phyloP scores from a whole-genome alignment of 2,113 vertebrate species.

The Heterochromis multidens region DNA sequence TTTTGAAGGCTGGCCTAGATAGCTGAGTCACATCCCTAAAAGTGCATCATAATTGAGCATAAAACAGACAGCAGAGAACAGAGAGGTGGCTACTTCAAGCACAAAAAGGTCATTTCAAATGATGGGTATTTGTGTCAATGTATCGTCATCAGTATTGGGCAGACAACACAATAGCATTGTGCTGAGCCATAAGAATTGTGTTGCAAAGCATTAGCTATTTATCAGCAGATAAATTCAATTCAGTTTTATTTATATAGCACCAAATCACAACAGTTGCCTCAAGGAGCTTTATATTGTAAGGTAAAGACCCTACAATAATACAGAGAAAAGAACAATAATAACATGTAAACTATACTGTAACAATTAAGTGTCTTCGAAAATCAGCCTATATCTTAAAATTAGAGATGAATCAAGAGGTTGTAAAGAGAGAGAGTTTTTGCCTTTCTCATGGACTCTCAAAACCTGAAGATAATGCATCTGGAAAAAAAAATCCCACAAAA shows the following conservation, averaged over 20 bases:
- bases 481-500: not conserved
- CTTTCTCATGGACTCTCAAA: not conserved
- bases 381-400: not conserved
- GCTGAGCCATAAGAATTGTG: too few relatives aligned
- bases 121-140: not conserved
- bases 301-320: too few relatives aligned
- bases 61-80: not conserved
- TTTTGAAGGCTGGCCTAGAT: slow-evolving; percentile 18
- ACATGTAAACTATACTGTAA: not conserved
- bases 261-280: too few relatives aligned
- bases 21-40: slow-evolving; percentile 19
- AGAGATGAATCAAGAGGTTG: not conserved
- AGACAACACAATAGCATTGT: too few relatives aligned
- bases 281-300: too few relatives aligned
- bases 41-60: not conserved
- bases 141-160: not conserved
- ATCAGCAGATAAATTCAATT: not conserved
- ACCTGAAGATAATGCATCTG: not conserved
- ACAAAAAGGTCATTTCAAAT: not conserved
- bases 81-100: slow-evolving; percentile 1
- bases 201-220: not conserved
- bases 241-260: too few relatives aligned
- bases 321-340: too few relatives aligned
- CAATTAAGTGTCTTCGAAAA: not conserved
- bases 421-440: not conserved